phyloP scores from a whole-genome alignment of 2,888 invertebrate genomes.

The Heliconius aoede region DNA sequence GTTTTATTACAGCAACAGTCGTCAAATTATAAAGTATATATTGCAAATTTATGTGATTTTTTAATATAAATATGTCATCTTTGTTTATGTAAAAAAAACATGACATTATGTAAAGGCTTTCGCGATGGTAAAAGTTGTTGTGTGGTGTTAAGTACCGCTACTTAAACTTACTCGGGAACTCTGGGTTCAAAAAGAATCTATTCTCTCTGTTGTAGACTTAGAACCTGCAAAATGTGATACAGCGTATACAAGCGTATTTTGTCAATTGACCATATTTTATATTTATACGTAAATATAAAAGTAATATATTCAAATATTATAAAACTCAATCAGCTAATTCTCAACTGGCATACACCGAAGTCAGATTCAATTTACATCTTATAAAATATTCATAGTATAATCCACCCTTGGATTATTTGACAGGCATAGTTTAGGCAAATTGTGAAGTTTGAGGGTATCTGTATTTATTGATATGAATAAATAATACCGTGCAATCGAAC shows the following conservation, averaged over 20 bases:
- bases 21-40: too few species aligned
- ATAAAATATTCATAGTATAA: conserved; percentile 82
- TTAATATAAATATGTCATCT: too few species aligned
- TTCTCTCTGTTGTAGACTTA: too few species aligned
- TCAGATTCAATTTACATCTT: conserved; percentile 77
- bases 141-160: too few species aligned
- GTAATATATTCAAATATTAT: conserved; percentile 25
- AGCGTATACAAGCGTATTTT: background rate
- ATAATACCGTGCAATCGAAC: background rate
- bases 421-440: conserved; percentile 56
- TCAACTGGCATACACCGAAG: conserved; percentile 49
- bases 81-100: too few species aligned
- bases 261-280: too few species aligned
- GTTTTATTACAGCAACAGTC: too few species aligned
- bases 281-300: background rate
- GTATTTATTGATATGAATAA: conserved; percentile 23
- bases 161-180: too few species aligned
- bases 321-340: conserved; percentile 42
- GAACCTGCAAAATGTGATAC: background rate
- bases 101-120: too few species aligned
- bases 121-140: too few species aligned
- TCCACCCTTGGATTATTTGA: conserved; percentile 65
- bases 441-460: conserved; percentile 28
- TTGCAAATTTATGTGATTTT: too few species aligned
- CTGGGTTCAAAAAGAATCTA: too few species aligned